Conservation (phyloP, 2,888 invertebrate genomes). For the Loripinus fragilis region DNA sequence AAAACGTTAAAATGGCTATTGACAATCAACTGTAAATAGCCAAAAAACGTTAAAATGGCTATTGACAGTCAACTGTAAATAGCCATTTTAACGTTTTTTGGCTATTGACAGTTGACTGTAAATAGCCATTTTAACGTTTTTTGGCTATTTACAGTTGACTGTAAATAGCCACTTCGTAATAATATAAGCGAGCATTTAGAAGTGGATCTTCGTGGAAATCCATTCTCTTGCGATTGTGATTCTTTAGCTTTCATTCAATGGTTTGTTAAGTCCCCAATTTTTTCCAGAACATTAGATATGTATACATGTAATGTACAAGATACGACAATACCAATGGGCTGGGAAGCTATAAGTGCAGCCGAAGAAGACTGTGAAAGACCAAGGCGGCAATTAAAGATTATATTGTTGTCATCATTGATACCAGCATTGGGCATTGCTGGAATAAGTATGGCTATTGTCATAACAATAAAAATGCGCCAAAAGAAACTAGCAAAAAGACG, state of each 20-base stretch:
- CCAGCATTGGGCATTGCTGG: neutral
- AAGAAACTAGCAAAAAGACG: neutral
- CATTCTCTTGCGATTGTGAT: neutral
- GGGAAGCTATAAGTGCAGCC: neutral
- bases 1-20: no score
- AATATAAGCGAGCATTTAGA: no score
- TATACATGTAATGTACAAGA: neutral
- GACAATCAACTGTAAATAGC: no score
- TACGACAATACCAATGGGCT: neutral
- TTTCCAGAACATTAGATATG: neutral
- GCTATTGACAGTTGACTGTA: no score
- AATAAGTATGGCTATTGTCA: no score
- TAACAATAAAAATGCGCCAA: neutral
- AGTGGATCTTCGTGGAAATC: neutral
- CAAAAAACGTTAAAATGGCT: no score
- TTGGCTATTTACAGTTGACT: no score
- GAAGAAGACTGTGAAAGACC: slow-evolving; percentile 1
- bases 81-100: no score
- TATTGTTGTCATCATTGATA: neutral
- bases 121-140: no score
- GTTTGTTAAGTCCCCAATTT: neutral
- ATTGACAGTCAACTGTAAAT: no score
- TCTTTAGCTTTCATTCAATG: neutral
- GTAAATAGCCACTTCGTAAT: no score
- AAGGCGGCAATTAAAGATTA: neutral